Evolutionary conservation across 92 coral and sea anemone genomes (phyloP), one percentile per base, ranked within the genome.

Genomic region (Galaxea fascicularis): DNA sequence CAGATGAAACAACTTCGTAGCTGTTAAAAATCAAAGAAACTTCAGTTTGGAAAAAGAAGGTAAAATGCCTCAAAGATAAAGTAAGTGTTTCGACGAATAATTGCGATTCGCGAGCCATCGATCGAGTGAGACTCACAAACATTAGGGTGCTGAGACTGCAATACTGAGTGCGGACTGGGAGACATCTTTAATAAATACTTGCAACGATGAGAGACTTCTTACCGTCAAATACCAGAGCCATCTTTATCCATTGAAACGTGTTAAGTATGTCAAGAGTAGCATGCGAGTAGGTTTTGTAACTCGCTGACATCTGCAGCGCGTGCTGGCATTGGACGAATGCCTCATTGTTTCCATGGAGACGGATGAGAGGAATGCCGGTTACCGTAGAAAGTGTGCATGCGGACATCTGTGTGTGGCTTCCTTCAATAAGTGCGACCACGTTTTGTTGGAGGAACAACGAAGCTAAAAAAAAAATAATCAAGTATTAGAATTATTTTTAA

Each of bases 321-420:
- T 85, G 35, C 14, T 92, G 52, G 56, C 90, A 89, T 26, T 39
- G 67, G 10, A 64, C 82, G 4, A 29, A 65, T 27, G 68, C 59
- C 8, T 44, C n/a, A 12, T 62, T 30, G 52, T 20, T 51, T n/a
- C n/a, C n/a, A n/a, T n/a, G n/a, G n/a, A n/a, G n/a, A n/a, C n/a
- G n/a, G n/a, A n/a, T n/a, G n/a, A 85, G 62, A 4, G 95, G 93
- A 27, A 92, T 63, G 28, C 77, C 74, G 29, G 90, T 69, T 14
- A 92, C 71, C 5, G 83, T 35, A n/a, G 93, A 72, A 5, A 90
- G 63, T n/a, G 88, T 71, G 83, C 90, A 89, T 77, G 82, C 77
- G 56, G 71, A 71, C 60, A 26, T 27, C 22, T 45, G 59, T 9
- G 78, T 71, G 0, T 20, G n/a, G 47, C 53, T 30, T 56, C 93